phyloP scores from a whole-genome alignment of 2,113 vertebrate genomes.

The Syngnathus floridae region DNA sequence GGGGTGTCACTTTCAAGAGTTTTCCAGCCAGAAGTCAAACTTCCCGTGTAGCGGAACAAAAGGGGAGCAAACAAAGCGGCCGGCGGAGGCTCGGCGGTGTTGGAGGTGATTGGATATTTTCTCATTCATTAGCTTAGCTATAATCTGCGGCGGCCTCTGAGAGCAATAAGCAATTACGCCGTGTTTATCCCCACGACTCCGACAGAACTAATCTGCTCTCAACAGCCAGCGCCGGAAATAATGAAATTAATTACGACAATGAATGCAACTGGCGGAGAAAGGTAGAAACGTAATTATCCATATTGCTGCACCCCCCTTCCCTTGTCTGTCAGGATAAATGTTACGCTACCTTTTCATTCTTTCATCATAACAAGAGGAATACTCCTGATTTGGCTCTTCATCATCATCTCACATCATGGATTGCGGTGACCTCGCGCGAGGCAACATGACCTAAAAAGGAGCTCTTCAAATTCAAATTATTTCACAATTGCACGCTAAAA shows the following conservation, averaged over 20 bases:
- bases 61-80: slow-evolving; percentile 11
- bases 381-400: no score
- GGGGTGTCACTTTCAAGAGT: background rate
- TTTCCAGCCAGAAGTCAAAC: background rate
- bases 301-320: slow-evolving; percentile 18
- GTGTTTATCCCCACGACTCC: slow-evolving; percentile 58
- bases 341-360: slow-evolving; percentile 19
- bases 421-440: background rate
- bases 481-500: background rate
- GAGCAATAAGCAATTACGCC: slow-evolving; percentile 62
- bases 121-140: slow-evolving; percentile 53
- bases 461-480: background rate
- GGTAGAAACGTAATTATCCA: slow-evolving; percentile 70
- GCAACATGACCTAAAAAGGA: background rate
- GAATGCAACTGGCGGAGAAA: slow-evolving; percentile 58
- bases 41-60: slow-evolving; percentile 10
- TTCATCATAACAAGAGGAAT: slow-evolving; percentile 5
- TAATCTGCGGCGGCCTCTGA: slow-evolving; percentile 53
- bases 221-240: slow-evolving; percentile 64
- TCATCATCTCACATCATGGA: background rate
- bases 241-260: slow-evolving; percentile 70
- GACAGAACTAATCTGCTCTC: slow-evolving; percentile 65
- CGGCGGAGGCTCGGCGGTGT: slow-evolving; percentile 25
- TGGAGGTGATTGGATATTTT: slow-evolving; percentile 60
- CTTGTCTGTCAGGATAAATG: slow-evolving; percentile 23